Base-by-base conservation (phyloP, 1,140 invertebrate genomes). In the Drosophila biarmipes region DNA sequence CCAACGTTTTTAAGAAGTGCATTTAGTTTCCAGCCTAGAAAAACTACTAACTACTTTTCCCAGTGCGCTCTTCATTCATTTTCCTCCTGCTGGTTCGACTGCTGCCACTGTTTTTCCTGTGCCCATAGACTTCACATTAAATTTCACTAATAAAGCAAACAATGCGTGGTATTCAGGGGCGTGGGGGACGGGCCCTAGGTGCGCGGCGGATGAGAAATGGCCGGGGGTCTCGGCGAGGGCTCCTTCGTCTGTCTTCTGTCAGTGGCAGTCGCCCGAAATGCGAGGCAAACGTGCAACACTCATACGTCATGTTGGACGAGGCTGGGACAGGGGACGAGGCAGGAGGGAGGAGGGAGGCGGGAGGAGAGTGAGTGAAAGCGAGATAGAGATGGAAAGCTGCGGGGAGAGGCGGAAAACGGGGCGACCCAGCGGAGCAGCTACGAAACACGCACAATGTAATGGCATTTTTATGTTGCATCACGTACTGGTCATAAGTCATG, bases 391-490 rank as follows among this genome's bases (percentile, higher is more conserved):
- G 40, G 56, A 17, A 14, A 56, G 21, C 10, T 11, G n/a, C 6
- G 14, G 10, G 6, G 42, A n/a, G 14, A 19, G 15, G 5, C 5
- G 14, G 35, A 14, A 29, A 15, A 14, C 12, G 11, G 45, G 19
- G 10, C 6, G 38, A 21, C 68, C 45, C 64, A 64, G 35, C 53
- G 8, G 51, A 75, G 54, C 51, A 61, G 62, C 72, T 61, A 38
- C 63, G 64, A 48, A 62, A 87, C 81, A 86, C 82, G 82, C 81
- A 86, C 81, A 81, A 86, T 86, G 84, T 90, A 91, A 91, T 89
- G 78, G 89, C 80, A 91, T 91, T 91, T 91, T 91, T 91, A 91
- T 91, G 90, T 91, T 91, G 90, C 89, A 91, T 91, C 90, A 91
- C 90, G 90, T 91, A 90, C 71, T 73, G 90, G 84, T 91, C 89